Evolutionary conservation across 2,888 invertebrate genomes (phyloP), one percentile per base, ranked within the genome.

Genomic region (Orchesellides sinensis): DNA sequence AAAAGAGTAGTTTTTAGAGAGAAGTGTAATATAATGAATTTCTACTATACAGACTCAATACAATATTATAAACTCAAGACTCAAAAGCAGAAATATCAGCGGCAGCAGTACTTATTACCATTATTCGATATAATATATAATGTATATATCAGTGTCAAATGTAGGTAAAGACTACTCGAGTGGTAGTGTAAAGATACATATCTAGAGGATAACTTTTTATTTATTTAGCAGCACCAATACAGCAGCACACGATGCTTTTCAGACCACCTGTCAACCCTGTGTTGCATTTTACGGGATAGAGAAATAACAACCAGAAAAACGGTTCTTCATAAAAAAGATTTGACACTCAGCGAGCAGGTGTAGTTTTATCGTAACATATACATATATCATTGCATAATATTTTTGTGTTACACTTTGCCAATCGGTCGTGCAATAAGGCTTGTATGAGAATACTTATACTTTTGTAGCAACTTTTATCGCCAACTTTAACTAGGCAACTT

Each of bases 11-110:
- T 68, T 56, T 52, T 35, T 69, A 70, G 66, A 45, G 52, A 47
- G 40, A 72, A 73, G 73, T 73, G 63, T 65, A 66, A 29, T 29
- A 61, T 73, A 32, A 32, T 52, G 63, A 65, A 59, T 47, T 69
- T 69, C 59, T 49, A 29, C 78, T 78, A n/a, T n/a, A 78, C 68
- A 69, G 49, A 69, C 47, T 69, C 61, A 69, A 69, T 78, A 78
- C 78, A 69, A 52, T 78, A 69, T 59, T 59, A n/a, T n/a, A n/a
- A 77, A 77, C 77, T 77, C 68, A 77, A 77, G 68, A 77, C 63
- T 77, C 77, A 77, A 68, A 77, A 77, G 68, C 68, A 77, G 56
- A 52, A 69, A 54, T 66, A 59, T 68, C 66, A 77, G 49, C 56
- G 68, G 59, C 49, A 74, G 32, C 40, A 66, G 52, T 66, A 56